Evolutionary conservation across 2,113 vertebrate species (phyloP).

Genomic region (Bubalus kerabau): DNA sequence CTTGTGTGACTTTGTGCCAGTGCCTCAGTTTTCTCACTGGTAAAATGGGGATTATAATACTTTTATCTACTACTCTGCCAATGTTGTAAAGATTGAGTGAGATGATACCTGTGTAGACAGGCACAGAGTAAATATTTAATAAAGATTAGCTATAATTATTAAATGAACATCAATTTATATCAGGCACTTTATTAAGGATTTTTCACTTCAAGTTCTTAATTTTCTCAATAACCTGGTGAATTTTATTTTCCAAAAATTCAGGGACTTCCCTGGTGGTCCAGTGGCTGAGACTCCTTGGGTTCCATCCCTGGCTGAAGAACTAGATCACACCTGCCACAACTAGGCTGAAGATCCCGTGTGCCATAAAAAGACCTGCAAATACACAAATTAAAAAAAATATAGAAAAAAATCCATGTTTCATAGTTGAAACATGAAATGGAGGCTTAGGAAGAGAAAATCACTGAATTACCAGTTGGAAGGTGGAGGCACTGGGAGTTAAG

Average conservation of each 20-base stretch:
- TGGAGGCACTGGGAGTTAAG: background rate
- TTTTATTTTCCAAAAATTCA: background rate
- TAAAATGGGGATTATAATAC: constrained; percentile 4
- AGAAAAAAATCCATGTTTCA: background rate
- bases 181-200: background rate
- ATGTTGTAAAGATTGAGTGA: background rate
- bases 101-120: background rate
- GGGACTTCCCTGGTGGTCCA: background rate
- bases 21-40: background rate
- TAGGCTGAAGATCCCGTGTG: background rate
- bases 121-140: background rate
- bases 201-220: background rate
- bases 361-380: background rate
- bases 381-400: background rate
- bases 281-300: background rate
- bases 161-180: background rate
- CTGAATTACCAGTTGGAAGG: background rate
- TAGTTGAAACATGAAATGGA: background rate
- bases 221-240: background rate
- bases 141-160: constrained; percentile 9
- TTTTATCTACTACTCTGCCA: background rate
- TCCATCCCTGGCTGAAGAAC: background rate
- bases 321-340: background rate
- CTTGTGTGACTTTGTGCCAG: background rate
- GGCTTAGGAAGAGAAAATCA: background rate